Percentiles rank a stretch among this genome's conserved stretches.
These are phyloP conservation scores for Halcyon senegalensis DNA, from an alignment of 2,113 vertebrate genomes.

Conservation along the genomic window DNA sequence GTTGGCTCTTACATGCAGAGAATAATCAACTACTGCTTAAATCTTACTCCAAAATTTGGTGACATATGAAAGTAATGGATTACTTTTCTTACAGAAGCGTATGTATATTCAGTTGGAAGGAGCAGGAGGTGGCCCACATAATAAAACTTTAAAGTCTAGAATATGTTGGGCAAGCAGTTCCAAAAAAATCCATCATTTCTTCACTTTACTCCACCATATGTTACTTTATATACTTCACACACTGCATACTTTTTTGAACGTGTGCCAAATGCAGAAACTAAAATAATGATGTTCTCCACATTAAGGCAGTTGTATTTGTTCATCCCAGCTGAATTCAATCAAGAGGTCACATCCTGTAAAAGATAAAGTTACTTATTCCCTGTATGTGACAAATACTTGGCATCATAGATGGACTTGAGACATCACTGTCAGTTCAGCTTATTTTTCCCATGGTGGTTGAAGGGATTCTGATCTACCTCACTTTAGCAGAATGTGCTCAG, in stretches of 20 bases:
- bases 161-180: background rate
- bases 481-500: background rate
- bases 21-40: background rate
- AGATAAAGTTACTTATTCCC: background rate
- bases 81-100: background rate
- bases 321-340: background rate
- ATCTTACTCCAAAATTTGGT: background rate
- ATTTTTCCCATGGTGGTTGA: background rate
- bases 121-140: background rate
- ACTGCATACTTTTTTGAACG: background rate
- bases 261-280: background rate
- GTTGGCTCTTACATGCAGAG: background rate
- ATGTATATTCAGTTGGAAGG: background rate
- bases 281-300: background rate
- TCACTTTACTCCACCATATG: background rate
- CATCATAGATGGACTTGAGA: background rate
- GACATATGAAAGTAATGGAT: background rate
- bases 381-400: background rate
- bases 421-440: background rate
- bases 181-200: background rate
- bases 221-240: background rate
- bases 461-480: background rate
- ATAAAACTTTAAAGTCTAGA: background rate
- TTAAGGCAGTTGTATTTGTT: background rate
- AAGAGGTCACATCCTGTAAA: background rate